Conservation (phyloP, 23 tunicate species). For the Aplidium turbinatum region DNA sequence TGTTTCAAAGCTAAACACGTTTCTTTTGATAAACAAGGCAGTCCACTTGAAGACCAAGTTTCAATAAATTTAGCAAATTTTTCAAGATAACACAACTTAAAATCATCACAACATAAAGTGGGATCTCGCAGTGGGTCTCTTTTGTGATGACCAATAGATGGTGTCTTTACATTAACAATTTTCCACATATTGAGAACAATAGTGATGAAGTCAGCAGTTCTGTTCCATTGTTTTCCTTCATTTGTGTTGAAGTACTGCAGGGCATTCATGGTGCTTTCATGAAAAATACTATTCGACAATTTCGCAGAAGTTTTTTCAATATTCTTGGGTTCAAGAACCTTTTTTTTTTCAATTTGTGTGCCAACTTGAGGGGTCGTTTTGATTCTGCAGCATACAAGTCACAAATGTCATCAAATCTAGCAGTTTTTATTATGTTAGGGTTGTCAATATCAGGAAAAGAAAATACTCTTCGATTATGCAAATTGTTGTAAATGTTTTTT, state of each 20-base stretch:
- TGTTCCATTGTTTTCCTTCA: neutral
- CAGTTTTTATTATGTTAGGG: conserved; percentile 17
- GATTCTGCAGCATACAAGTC: conserved; percentile 12
- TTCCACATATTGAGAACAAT: conserved; percentile 29
- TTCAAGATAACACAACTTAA: conserved; percentile 15
- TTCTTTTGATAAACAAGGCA: conserved; percentile 23
- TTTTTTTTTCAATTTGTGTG: conserved; percentile 15
- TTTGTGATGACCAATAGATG: conserved; percentile 18
- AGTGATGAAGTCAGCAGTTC: conserved; percentile 1
- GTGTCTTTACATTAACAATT: conserved; percentile 22
- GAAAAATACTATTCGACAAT: conserved; percentile 22
- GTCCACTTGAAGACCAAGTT: conserved; percentile 26
- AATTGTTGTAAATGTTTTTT: conserved; percentile 19
- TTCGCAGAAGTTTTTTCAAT: conserved; percentile 26
- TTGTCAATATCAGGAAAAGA: conserved; percentile 17
- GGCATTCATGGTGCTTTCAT: conserved; percentile 18
- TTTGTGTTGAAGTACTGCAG: conserved; percentile 21
- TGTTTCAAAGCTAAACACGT: no score
- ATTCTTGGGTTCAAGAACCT: conserved; percentile 10
- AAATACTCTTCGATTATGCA: conserved; percentile 6
- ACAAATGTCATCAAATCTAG: conserved; percentile 15
- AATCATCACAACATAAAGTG: conserved; percentile 13
- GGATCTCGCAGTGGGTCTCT: conserved; percentile 22
- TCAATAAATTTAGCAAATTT: conserved; percentile 26
- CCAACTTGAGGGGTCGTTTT: conserved; percentile 14